Percentiles rank a stretch among this genome's conserved stretches.
These are phyloP conservation scores for Urocynchramus pylzowi DNA, from an alignment of 2,113 vertebrate species.

Conservation along the genomic window DNA sequence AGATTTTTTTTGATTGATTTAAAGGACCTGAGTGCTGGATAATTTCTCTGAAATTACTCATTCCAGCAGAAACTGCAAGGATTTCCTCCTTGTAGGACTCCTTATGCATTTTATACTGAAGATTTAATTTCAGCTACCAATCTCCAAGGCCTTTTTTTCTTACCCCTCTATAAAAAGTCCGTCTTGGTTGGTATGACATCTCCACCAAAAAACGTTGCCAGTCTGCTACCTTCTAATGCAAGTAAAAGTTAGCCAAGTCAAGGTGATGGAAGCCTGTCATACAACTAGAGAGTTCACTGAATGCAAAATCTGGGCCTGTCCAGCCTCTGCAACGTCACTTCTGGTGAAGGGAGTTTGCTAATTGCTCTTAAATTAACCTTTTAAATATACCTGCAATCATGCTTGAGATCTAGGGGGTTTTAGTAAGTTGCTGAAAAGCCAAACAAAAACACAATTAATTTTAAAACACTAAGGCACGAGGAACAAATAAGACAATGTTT, in stretches of 20 bases:
- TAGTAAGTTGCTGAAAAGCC: neutral
- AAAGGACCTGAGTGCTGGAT: neutral
- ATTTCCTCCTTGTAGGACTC: neutral
- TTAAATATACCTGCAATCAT: neutral
- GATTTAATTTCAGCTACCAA: neutral
- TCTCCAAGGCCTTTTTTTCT: neutral
- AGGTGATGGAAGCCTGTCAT: neutral
- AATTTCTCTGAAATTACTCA: neutral
- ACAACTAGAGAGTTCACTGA: neutral
- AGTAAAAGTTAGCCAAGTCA: neutral
- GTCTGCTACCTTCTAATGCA: neutral
- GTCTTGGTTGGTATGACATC: neutral
- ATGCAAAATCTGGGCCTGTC: neutral
- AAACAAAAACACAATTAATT: neutral
- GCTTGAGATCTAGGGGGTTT: accelerated
- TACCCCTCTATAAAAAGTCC: neutral
- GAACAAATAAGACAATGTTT: neutral
- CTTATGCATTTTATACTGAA: neutral
- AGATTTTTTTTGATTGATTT: constrained; percentile 61
- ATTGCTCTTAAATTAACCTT: neutral
- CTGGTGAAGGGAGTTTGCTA: neutral
- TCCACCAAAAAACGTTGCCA: neutral
- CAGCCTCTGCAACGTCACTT: neutral
- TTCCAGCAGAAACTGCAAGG: neutral
- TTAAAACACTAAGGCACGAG: neutral